Evolutionary conservation across 2,797 vertebrate species (phyloP).

Genomic region (Geotrypetes seraphini): DNA sequence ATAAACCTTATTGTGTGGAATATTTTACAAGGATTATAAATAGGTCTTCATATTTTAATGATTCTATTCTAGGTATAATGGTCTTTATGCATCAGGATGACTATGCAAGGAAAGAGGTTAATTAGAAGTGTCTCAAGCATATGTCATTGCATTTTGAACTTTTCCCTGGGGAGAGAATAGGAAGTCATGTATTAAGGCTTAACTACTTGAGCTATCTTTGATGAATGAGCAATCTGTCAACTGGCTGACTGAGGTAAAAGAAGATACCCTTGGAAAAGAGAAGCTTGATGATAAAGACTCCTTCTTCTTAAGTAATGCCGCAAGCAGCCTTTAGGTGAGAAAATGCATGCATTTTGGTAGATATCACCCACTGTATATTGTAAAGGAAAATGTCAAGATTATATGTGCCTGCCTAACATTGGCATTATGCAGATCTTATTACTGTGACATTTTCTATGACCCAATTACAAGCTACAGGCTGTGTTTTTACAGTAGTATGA

Average conservation of each 20-base stretch:
- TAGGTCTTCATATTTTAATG: slow-evolving; percentile 36
- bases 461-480: too few relatives aligned
- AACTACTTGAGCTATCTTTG: slow-evolving; percentile 18
- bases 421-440: too few relatives aligned
- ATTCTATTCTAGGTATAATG: too few relatives aligned
- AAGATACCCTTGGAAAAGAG: slow-evolving; percentile 2
- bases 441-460: too few relatives aligned
- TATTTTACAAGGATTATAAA: slow-evolving; percentile 10
- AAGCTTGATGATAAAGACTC: too few relatives aligned
- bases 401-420: too few relatives aligned
- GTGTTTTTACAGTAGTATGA: not conserved
- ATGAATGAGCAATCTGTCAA: slow-evolving; percentile 24
- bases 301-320: too few relatives aligned
- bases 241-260: slow-evolving; percentile 10
- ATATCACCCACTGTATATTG: too few relatives aligned
- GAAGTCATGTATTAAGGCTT: slow-evolving; percentile 29
- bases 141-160: slow-evolving; percentile 28
- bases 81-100: slow-evolving; percentile 18
- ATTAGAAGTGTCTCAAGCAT: slow-evolving; percentile 33
- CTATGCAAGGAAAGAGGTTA: slow-evolving; percentile 34
- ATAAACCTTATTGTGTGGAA: slow-evolving; percentile 8
- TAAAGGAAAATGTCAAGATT: too few relatives aligned
- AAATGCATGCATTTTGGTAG: too few relatives aligned
- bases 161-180: slow-evolving; percentile 17
- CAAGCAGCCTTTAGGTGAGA: too few relatives aligned